Evolutionary conservation across 2,888 invertebrate species (phyloP), one percentile per base, ranked within the genome.

Genomic region (Tenthredo distinguenda): DNA sequence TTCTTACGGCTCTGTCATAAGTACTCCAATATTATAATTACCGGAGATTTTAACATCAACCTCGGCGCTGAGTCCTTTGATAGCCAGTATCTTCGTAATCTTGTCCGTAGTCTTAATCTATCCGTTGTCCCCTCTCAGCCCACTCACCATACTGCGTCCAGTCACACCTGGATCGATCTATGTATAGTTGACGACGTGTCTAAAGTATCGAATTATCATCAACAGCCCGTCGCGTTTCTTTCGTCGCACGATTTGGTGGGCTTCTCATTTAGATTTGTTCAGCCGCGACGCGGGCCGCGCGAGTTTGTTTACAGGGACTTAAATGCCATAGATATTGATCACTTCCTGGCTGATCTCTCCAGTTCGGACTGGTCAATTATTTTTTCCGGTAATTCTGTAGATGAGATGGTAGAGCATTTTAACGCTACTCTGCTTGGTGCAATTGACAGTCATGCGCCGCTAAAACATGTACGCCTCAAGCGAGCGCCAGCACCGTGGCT

Each of bases 41-140:
- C 86, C 65, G 86, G 86, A 5, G 87, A 87, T 37, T 86, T 83
- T 71, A 87, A 87, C 12, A 47, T 79, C 1, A 55, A 87, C 21
- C 40, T 86, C 0, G 74, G 68, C 40, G 21, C 50, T 1, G 74
- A 71, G 5, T 26, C 55, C 12, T 40, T 40, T 6, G 85, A 77
- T 6, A 68, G 72, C 15, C 6, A 18, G 0, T 86, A 62, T 9
- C 50, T 86, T 7, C 84, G 76, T 15, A 65, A 85, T 18, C 43
- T 84, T 6, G 85, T 85, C 37, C n/a, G 18, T 9, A 58, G 62
- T 18, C 55, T 37, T 9, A 83, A 58, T 34, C 26, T 86, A 0
- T 21, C 81, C 40, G 12, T 87, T n/a, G 83, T 87, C 10, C 83
- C 77, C 0, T 86, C 58, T 62, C 12, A 21, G 4, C 82, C 84